Base-by-base conservation (phyloP, 2,797 vertebrate species). In the Spinibarbus caldwelli region DNA sequence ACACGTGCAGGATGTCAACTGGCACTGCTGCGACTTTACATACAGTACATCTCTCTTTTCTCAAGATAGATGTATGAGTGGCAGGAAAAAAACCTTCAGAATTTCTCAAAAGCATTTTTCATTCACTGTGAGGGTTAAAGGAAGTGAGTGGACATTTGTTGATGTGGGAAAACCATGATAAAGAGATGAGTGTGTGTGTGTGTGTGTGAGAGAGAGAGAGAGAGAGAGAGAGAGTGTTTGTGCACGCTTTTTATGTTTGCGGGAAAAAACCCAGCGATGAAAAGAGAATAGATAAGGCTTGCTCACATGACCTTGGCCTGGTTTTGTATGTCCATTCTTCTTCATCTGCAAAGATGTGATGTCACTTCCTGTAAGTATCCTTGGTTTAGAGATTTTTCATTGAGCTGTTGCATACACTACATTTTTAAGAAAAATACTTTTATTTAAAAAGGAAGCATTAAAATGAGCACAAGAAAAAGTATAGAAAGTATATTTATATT, bases 291-390 rank as follows among this genome's bases (percentile, higher is more conserved):
- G 87, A 90, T 89, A 90, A 87, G 82, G 54, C 26, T 45, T 29
- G 45, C 81, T 88, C 84, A 77, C 73, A 77, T 90, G 87, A 87
- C 89, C 89, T 89, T 85, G 87, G 43, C n/a, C 82, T 66, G 67
- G 54, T 73, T 81, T 77, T 80, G 59, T 85, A 78, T 82, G 80
- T 52, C 68, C 80, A 57, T 64, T 84, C 66, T 54, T 38, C 57
- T 89, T 85, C 73, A 67, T 66, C 14, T 45, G 2, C 81, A 49
- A 80, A 82, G 34, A 34, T 83, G 62, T 81, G 82, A 86, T 82
- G 34, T 80, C 73, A 87, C 75, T 85, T 86, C 86, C 83, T 85
- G 79, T 73, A 23, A 36, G 31, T 66, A 67, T 70, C 70, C 31
- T 68, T 66, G 67, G 41, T 38, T 85, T 85, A 72, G 43, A 80